phyloP scores from a whole-genome alignment of 2,113 vertebrate species.

The Neoarius graeffei region DNA sequence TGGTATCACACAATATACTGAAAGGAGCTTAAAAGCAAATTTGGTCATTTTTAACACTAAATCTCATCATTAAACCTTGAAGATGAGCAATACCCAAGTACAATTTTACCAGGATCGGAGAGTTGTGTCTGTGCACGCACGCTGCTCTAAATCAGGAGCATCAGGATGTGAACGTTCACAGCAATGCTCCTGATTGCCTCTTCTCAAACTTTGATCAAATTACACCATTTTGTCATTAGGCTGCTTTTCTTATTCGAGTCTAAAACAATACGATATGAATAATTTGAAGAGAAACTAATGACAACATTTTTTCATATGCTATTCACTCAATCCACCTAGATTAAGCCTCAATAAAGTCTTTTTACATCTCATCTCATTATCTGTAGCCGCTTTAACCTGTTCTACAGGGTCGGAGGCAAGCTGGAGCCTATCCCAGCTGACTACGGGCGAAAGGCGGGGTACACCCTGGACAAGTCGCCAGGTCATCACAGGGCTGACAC shows the following conservation, averaged over 20 bases:
- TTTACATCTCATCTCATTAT: too few species aligned
- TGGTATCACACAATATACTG: not conserved
- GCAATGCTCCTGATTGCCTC: not conserved
- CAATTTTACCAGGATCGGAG: not conserved
- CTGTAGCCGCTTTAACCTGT: too few species aligned
- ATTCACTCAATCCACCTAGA: too few species aligned
- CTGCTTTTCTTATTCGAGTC: not conserved
- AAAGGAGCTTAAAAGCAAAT: not conserved
- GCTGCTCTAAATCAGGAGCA: not conserved
- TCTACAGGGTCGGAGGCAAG: too few species aligned
- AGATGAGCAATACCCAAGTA: not conserved
- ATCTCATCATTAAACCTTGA: not conserved
- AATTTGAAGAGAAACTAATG: not conserved
- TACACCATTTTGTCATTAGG: not conserved
- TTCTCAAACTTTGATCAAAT: not conserved
- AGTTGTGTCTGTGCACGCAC: not conserved
- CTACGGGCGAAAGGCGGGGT: too few species aligned
- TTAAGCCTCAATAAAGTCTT: too few species aligned
- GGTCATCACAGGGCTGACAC: too few species aligned
- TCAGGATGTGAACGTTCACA: not conserved
- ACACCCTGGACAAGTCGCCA: too few species aligned
- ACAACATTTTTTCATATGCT: too few species aligned
- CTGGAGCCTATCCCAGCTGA: too few species aligned
- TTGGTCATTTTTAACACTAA: not conserved
- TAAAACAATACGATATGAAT: too few species aligned